Base-by-base conservation (phyloP, 2,797 vertebrate genomes). In the Gila robusta region DNA sequence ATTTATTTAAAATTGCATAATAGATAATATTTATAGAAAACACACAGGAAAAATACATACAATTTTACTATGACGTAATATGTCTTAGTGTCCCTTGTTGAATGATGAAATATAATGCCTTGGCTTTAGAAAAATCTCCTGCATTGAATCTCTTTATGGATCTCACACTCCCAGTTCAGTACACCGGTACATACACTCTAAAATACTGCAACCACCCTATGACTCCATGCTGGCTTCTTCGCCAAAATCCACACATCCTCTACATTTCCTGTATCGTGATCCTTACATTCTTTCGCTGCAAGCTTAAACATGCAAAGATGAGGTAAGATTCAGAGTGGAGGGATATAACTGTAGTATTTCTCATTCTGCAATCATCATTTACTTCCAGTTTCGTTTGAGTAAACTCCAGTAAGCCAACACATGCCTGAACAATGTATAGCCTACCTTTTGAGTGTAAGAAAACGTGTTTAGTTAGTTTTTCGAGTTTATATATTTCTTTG, bases 1-100 rank as follows among this genome's bases (percentile, higher is more conserved):
- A 17, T 83, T 72, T 62, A 62, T 44, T 82, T 59, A 44, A 62
- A 82, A 26, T 41, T 62, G 69, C 47, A 39, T 37, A 56, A 39
- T 39, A 54, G 19, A 49, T 32, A 2, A 64, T 64, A 44, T 23
- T 49, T 19, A 28, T 12, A 56, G 37, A 73, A 32, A 62, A 32
- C 32, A 82, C 26, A 83, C 7, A 11, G 64, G 7, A 35, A 9
- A 81, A 71, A 82, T 59, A 59, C 28, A 56, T 72, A 64, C 44
- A 78, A 69, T 44, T 35, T 35, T 28, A 7, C 21, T 8, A 14
- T 73, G 52, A 62, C 19, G 49, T 74, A 23, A n/a, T 59, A 17
- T 52, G n/a, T 72, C 39, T 32, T 4, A 72, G 47, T 66, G 47
- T 71, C 66, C 8, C 11, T 69, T 81, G 19, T 49, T 69, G 41